Evolutionary conservation across 1,140 invertebrate species (phyloP), one percentile per base, ranked within the genome.

Genomic region (Notospermus geniculatus): DNA sequence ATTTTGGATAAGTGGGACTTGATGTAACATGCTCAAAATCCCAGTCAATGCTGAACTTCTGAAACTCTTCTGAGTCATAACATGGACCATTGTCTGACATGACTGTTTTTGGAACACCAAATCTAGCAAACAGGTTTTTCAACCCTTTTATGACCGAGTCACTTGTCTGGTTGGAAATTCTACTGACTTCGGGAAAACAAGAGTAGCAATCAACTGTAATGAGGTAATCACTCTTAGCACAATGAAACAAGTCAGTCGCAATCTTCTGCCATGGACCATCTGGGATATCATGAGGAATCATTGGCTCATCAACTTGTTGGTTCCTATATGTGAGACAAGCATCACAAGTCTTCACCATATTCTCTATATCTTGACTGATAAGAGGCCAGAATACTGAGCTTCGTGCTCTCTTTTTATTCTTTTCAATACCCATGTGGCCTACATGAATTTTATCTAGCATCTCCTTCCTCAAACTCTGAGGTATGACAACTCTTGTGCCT

Each of bases 401-500:
- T 27, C 46, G 4, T 4, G 46, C 46, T 27, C 46, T 50, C n/a
- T 27, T 19, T 50, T n/a, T 50, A n/a, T 27, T 23, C n/a, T 50
- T 50, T 50, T 19, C 46, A 23, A 23, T 27, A 7, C 46, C 63
- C 17, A 65, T 1, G 53, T 67, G 65, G 30, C 65, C 50, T 46
- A 22, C 41, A 55, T 64, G 58, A 30, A 64, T 60, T 36, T 54
- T 52, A 19, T 58, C n/a, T 32, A 60, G 2, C 0, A 67, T 62
- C 17, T 67, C 46, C 2, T 2, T 17, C 1, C 60, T 27, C 50
- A 69, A 15, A 28, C 22, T 29, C 27, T 45, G 7, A 17, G 59
- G 64, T 19, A 66, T 64, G 0, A 69, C 39, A 19, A 22, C 32
- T 23, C 59, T 29, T 22, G 53, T 43, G 9, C 67, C 62, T 56